Percentiles rank a stretch among this genome's conserved stretches.
phyloP scores from a whole-genome alignment of 2,113 vertebrate species.

The Callospermophilus lateralis region DNA sequence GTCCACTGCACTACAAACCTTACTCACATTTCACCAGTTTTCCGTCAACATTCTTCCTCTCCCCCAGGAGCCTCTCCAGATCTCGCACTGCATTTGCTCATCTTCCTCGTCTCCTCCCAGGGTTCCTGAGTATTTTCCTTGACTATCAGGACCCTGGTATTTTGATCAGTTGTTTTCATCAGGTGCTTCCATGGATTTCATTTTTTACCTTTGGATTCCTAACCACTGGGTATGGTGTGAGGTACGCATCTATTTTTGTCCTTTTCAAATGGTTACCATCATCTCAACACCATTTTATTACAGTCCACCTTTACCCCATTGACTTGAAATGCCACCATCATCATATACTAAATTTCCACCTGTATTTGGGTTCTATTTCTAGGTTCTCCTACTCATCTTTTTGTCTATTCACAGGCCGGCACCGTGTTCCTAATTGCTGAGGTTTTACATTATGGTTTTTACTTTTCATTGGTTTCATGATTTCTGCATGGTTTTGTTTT shows the following conservation, averaged over 20 bases:
- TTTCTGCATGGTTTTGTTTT: not conserved
- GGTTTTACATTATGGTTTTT: not conserved
- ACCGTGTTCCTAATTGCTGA: not conserved
- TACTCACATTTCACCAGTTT: not conserved
- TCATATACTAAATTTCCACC: not conserved
- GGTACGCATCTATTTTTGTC: not conserved
- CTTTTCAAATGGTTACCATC: not conserved
- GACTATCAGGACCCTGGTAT: no score
- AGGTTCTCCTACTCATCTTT: no score
- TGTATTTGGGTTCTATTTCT: not conserved
- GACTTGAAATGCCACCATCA: not conserved
- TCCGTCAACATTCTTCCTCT: not conserved
- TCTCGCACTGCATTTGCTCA: no score
- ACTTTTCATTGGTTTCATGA: not conserved
- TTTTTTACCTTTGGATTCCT: not conserved
- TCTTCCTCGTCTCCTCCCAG: not conserved
- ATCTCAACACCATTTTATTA: not conserved
- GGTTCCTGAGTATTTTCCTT: not conserved
- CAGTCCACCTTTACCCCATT: not conserved
- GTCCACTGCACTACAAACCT: not conserved
- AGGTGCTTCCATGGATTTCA: not conserved
- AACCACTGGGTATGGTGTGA: not conserved
- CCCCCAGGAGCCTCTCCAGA: not conserved
- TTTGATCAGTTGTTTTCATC: not conserved
- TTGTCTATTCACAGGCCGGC: not conserved